phyloP scores from a whole-genome alignment of 2,888 invertebrate species.

The Cremastobaeus sp. region DNA sequence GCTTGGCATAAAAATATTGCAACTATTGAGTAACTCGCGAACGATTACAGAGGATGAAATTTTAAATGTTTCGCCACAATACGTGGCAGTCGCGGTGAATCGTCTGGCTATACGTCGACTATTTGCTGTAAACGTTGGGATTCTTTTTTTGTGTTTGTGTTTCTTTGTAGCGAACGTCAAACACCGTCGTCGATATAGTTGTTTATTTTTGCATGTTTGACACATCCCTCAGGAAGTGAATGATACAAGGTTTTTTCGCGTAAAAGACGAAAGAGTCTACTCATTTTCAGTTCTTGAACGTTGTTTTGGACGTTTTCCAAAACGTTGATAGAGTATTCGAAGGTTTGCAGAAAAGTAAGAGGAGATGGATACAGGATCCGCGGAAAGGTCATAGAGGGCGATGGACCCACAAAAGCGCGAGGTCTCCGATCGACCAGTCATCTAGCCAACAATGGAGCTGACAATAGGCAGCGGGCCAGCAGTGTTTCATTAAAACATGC shows the following conservation, averaged over 20 bases:
- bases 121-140: conserved; percentile 12
- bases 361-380: conserved; percentile 42
- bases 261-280: conserved; percentile 54
- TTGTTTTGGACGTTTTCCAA: conserved; percentile 74
- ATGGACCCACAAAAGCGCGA: conserved; percentile 69
- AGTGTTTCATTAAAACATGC: conserved; percentile 77
- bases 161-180: conserved; percentile 46
- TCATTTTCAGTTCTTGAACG: conserved; percentile 64
- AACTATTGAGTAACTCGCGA: conserved; percentile 14
- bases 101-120: conserved; percentile 18
- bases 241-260: conserved; percentile 35
- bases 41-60: conserved; percentile 19
- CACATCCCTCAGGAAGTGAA: conserved; percentile 59
- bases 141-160: conserved; percentile 33
- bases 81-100: conserved; percentile 17
- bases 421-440: conserved; percentile 75
- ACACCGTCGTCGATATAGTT: conserved; percentile 54
- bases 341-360: conserved; percentile 45
- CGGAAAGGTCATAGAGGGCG: conserved; percentile 52
- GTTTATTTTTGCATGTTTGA: conserved; percentile 57
- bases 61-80: conserved; percentile 2
- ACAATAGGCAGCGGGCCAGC: conserved; percentile 77
- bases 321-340: conserved; percentile 65
- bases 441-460: conserved; percentile 72
- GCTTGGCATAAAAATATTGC: no score